Evolutionary conservation across 2,888 invertebrate species (phyloP), one percentile per base, ranked within the genome.

Genomic region (Sinodicranocentrus sp.): DNA sequence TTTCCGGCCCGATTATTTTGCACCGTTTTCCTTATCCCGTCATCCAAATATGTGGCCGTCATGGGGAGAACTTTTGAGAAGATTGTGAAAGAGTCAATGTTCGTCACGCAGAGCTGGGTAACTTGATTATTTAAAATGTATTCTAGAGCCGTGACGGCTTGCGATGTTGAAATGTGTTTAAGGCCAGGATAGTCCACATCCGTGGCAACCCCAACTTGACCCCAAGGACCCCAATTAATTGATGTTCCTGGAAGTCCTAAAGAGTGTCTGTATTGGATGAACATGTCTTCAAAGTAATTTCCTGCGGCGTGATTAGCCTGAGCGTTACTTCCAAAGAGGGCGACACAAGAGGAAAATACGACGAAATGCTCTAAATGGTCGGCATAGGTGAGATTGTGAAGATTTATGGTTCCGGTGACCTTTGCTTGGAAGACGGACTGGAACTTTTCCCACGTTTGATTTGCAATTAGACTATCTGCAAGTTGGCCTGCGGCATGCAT

Each of bases 401-500:
- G 52, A 59, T 86, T 82, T 76, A 82, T 82, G 3, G 78, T 43
- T 13, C 82, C 82, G n/a, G 48, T 39, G 0, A 82, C 63, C 68
- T 82, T 82, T 1, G 82, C 54, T 2, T 68, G 70, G 28, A 76
- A 82, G n/a, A 43, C 25, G 1, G 10, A 19, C 21, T 63, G 15
- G 23, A 79, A 71, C 28, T 54, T 84, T 15, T 65, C 79, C 85
- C 85, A 85, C 0, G 71, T 75, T 67, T 85, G 85, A 44, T 85
- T 85, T 15, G 26, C 13, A 3, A 83, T 26, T 1, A 61, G 48
- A 0, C 52, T 70, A 19, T 85, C 85, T 10, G 61, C 39, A 0
- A 85, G 26, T 13, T 67, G 54, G 2, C 83, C 83, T 15, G 85
- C 85, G 15, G 83, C 78, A 57, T 85, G 85, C 48, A 85, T 76